Base-by-base conservation (phyloP, 1,140 invertebrate species). In the Aphelinus atriplicis region DNA sequence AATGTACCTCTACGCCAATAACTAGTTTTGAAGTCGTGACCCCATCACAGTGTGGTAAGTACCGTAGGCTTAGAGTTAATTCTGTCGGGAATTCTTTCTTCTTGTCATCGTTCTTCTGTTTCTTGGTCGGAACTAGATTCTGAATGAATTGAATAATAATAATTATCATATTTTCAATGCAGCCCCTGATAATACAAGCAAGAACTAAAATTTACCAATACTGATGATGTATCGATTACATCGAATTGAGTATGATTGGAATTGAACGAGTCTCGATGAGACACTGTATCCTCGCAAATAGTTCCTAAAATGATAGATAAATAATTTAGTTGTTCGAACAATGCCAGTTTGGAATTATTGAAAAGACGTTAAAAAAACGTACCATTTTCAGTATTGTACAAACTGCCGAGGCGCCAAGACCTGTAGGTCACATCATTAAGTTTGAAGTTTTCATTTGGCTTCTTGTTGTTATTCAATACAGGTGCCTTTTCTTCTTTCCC, bases 381-480 rank as follows among this genome's bases (percentile, higher is more conserved):
- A 83, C 84, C 84, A 69, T 83, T 83, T 3, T 76, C 69, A 55
- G 80, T 80, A 73, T 87, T 85, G 57, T 88, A 88, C 2, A 88
- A 76, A 77, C 87, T 88, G 2, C 85, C 86, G 46, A 86, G 68
- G 79, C 87, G 81, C 87, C 87, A 88, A 26, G 87, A 88, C 78
- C 85, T 83, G 66, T 88, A 88, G 66, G 86, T 88, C 10, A 87
- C 80, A 53, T 87, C 86, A 57, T 81, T 84, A 10, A 85, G 77
- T 71, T 86, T 87, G 4, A 84, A 70, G 76, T 83, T 84, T 7
- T 85, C 85, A 50, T 84, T 85, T 1, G 68, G 53, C 61, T 81
- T 76, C 47, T 75, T 80, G 65, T 80, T 83, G 3, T 73, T 69
- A 63, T 77, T 79, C 48, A 81, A 4, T 56, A 76, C 66, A 61